Evolutionary conservation across 2,113 vertebrate species (phyloP).

Genomic region (Oostethus manadensis): DNA sequence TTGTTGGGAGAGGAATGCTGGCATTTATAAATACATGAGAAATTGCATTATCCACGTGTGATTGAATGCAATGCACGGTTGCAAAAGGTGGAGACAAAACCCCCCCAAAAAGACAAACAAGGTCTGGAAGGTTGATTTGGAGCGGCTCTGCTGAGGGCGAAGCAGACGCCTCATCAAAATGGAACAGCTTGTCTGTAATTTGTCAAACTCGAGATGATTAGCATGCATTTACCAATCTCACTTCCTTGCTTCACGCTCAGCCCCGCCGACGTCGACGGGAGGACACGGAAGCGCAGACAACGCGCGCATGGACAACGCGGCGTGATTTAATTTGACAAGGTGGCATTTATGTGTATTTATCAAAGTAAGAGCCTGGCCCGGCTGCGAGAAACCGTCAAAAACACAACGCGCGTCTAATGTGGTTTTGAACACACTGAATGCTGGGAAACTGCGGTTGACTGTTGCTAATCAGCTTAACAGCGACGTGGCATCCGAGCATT

Average conservation of each 20-base stretch:
- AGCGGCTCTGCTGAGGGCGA: conserved; percentile 24
- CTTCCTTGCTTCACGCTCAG: conserved; percentile 18
- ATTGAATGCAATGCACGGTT: conserved; percentile 32
- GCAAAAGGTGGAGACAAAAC: conserved; percentile 21
- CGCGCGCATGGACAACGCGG: background rate
- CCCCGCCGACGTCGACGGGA: conserved; percentile 2
- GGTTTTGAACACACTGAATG: conserved; percentile 35
- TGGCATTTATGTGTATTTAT: conserved; percentile 32
- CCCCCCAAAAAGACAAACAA: conserved; percentile 20
- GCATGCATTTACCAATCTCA: conserved; percentile 28
- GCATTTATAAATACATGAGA: conserved; percentile 36
- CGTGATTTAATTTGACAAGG: conserved; percentile 13
- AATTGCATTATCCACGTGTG: conserved; percentile 37
- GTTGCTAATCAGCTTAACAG: conserved; percentile 53
- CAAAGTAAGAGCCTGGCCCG: conserved; percentile 29
- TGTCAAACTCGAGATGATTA: conserved; percentile 40
- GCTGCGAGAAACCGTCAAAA: conserved; percentile 28
- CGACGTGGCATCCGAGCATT: conserved; percentile 44
- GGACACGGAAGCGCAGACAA: conserved; percentile 2
- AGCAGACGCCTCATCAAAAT: conserved; percentile 37
- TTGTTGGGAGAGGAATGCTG: conserved; percentile 21
- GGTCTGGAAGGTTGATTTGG: conserved; percentile 28
- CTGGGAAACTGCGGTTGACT: conserved; percentile 37
- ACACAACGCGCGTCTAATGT: conserved; percentile 38
- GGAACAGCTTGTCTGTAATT: conserved; percentile 31